phyloP scores from a whole-genome alignment of 2,797 vertebrate genomes.

The Myotis vivesi region DNA sequence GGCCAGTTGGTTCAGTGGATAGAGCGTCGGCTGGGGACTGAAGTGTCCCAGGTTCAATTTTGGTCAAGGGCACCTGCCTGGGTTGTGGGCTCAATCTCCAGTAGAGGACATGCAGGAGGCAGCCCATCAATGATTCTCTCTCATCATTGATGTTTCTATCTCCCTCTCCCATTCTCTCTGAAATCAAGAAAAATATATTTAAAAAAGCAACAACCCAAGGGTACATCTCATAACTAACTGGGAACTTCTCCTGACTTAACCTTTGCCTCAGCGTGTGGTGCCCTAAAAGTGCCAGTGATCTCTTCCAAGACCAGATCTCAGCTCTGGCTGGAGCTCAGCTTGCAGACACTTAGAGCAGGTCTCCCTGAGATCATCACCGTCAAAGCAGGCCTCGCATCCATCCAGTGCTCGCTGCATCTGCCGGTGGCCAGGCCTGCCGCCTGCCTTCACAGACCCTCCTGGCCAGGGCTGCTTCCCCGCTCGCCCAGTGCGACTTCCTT shows the following conservation, averaged over 20 bases:
- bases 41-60: too few relatives aligned
- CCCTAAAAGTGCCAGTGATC: background rate
- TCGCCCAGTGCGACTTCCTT: background rate
- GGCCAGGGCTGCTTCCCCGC: background rate
- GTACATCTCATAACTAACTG: background rate
- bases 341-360: background rate
- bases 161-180: too few relatives aligned
- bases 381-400: background rate
- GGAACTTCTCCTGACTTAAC: background rate
- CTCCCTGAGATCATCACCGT: background rate
- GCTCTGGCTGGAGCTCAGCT: background rate
- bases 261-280: background rate
- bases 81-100: too few relatives aligned
- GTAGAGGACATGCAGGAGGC: too few relatives aligned
- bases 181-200: too few relatives aligned
- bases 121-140: too few relatives aligned
- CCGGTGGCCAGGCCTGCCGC: background rate
- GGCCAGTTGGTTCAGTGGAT: too few relatives aligned
- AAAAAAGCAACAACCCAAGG: background rate
- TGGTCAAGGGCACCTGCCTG: too few relatives aligned
- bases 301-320: slow-evolving; percentile 1
- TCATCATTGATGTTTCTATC: too few relatives aligned
- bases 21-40: too few relatives aligned
- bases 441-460: background rate
- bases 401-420: background rate